Evolutionary conservation across 1,140 invertebrate species (phyloP).

Genomic region (Drosophila pandora): DNA sequence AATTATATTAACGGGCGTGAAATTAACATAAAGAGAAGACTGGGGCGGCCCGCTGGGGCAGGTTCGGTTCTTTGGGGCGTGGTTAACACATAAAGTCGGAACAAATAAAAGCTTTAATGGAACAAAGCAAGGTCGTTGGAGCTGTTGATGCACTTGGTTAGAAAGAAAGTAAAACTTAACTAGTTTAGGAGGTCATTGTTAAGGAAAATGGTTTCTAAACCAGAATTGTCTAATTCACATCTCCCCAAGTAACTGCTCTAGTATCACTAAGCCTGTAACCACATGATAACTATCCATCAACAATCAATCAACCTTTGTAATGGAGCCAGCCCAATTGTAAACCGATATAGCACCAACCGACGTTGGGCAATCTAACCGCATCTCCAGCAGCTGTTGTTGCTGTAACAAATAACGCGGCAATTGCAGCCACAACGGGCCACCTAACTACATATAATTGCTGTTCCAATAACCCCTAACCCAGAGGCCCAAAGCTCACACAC

Average conservation of each 20-base stretch:
- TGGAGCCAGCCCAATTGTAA: constrained; percentile 25
- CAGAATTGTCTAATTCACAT: neutral
- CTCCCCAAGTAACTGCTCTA: neutral
- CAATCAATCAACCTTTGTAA: constrained; percentile 47
- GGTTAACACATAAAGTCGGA: constrained; percentile 24
- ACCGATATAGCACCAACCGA: constrained; percentile 37
- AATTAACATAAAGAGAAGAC: constrained; percentile 39
- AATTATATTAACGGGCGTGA: constrained; percentile 48
- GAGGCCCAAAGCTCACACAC: constrained; percentile 36
- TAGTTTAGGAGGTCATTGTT: constrained; percentile 22
- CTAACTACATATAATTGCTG: constrained; percentile 59
- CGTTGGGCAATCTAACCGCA: constrained; percentile 52
- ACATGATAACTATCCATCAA: constrained; percentile 36
- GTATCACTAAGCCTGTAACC: constrained; percentile 18
- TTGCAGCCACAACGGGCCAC: constrained; percentile 36
- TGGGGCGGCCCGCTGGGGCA: constrained; percentile 12
- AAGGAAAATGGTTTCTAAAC: neutral
- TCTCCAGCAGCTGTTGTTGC: constrained; percentile 46
- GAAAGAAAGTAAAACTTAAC: constrained; percentile 1
- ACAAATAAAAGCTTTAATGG: constrained; percentile 13
- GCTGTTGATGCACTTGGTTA: constrained; percentile 21
- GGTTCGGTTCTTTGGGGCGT: constrained; percentile 51
- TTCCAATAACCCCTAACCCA: constrained; percentile 72
- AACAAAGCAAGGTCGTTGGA: constrained; percentile 70
- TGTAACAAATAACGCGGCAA: constrained; percentile 23